These are phyloP conservation scores for Ctenoplectra terminalis DNA, from an alignment of 1,140 invertebrate genomes.

Conservation along the genomic window DNA sequence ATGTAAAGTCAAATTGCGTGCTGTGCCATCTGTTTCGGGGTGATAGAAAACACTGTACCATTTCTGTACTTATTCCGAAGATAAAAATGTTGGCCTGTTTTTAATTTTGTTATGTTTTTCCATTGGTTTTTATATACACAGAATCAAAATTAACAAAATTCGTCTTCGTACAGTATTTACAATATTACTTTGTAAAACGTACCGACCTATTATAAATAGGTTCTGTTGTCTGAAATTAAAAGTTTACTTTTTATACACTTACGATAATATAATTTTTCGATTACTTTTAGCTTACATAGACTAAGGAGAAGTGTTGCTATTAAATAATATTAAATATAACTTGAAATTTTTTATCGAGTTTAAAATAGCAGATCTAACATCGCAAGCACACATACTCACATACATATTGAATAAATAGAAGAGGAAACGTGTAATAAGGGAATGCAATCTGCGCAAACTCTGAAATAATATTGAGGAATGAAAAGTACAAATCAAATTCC, in stretches of 20 bases:
- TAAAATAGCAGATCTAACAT: constrained; percentile 53
- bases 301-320: constrained; percentile 62
- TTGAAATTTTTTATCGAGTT: constrained; percentile 51
- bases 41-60: constrained; percentile 32
- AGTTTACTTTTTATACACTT: constrained; percentile 75
- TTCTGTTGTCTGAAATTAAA: constrained; percentile 73
- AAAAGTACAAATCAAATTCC: constrained; percentile 72
- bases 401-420: constrained; percentile 44
- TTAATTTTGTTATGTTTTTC: constrained; percentile 70
- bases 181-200: constrained; percentile 69
- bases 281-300: constrained; percentile 62
- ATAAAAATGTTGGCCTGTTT: constrained; percentile 73
- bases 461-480: constrained; percentile 57
- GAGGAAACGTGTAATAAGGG: constrained; percentile 63
- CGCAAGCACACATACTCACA: constrained; percentile 36
- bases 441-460: constrained; percentile 69
- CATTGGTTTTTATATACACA: constrained; percentile 58
- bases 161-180: constrained; percentile 59
- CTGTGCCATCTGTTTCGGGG: constrained; percentile 21
- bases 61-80: constrained; percentile 56
- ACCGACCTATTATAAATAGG: constrained; percentile 75
- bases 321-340: constrained; percentile 62
- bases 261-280: constrained; percentile 67
- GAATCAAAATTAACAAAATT: constrained; percentile 68
- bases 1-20: constrained; percentile 6